Evolutionary conservation across 2,888 invertebrate species (phyloP).

Genomic region (Eupeodes luniger): DNA sequence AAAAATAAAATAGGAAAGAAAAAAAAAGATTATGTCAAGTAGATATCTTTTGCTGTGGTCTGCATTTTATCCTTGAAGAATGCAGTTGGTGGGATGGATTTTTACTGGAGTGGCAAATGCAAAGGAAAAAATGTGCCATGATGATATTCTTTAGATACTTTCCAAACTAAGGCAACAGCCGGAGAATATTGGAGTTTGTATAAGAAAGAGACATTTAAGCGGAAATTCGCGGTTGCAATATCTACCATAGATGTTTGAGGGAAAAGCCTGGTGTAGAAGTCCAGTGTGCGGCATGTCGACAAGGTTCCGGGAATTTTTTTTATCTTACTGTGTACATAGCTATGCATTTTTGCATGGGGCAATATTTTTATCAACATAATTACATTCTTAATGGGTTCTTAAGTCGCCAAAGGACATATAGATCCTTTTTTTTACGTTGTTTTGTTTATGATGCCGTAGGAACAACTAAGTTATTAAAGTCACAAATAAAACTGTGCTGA

Average conservation of each 20-base stretch:
- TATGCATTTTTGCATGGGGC: conserved; percentile 11
- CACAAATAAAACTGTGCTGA: conserved; percentile 2
- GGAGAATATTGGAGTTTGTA: conserved; percentile 53
- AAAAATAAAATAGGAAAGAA: not conserved
- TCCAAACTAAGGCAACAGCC: conserved; percentile 52
- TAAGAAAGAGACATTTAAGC: conserved; percentile 26
- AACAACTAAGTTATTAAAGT: conserved; percentile 26
- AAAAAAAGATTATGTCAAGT: conserved; percentile 54
- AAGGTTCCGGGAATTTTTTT: conserved; percentile 7
- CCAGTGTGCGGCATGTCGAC: not conserved
- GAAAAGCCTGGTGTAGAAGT: conserved; percentile 20
- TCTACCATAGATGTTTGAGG: not conserved
- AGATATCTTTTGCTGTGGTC: conserved; percentile 63
- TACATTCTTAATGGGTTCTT: conserved; percentile 55
- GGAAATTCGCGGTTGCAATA: not conserved
- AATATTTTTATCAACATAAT: conserved; percentile 64
- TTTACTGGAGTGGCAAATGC: conserved; percentile 56
- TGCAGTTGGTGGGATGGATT: conserved; percentile 50
- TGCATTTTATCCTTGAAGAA: conserved; percentile 63
- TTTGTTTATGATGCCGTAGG: conserved; percentile 4
- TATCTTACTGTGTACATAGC: not conserved
- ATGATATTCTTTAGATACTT: conserved; percentile 54
- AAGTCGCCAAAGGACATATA: conserved; percentile 32
- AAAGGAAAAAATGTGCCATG: conserved; percentile 27
- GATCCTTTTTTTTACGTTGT: conserved; percentile 2